Conservation (phyloP, 2,113 vertebrate species). For the Indicator maculatus region DNA sequence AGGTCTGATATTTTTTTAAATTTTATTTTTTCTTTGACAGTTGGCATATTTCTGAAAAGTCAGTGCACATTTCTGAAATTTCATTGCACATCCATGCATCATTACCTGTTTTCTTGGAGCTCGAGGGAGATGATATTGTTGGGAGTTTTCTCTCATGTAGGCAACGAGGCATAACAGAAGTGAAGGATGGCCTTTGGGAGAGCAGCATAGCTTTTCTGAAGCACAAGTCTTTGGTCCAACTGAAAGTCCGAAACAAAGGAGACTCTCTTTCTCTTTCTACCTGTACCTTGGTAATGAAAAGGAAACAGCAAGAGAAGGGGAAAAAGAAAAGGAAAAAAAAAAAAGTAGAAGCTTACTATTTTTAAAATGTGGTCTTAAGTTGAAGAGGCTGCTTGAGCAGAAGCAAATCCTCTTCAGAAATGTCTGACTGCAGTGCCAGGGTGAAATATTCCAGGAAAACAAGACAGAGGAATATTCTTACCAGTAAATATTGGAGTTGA, state of each 20-base stretch:
- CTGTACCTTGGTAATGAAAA: slow-evolving; percentile 42
- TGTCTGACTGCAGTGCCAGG: neutral
- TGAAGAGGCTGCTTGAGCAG: slow-evolving; percentile 6
- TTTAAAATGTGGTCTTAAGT: slow-evolving; percentile 3
- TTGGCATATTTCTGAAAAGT: slow-evolving; percentile 70
- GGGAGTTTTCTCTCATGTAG: slow-evolving; percentile 54
- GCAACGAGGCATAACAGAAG: slow-evolving; percentile 16
- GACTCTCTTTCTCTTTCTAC: neutral
- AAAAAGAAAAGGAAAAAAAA: neutral
- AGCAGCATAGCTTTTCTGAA: slow-evolving; percentile 29
- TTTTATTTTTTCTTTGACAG: slow-evolving; percentile 9
- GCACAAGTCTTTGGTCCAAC: slow-evolving; percentile 14
- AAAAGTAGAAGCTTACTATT: neutral
- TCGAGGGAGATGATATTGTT: neutral
- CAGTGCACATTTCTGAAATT: slow-evolving; percentile 65
- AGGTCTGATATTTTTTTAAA: neutral
- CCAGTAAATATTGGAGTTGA: slow-evolving; percentile 26
- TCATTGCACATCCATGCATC: slow-evolving; percentile 61
- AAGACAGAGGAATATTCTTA: slow-evolving; percentile 17
- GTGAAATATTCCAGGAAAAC: slow-evolving; percentile 32
- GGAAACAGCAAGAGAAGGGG: neutral
- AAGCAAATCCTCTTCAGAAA: slow-evolving; percentile 30
- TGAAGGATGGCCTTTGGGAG: slow-evolving; percentile 24
- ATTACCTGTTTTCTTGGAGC: slow-evolving; percentile 48
- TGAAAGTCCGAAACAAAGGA: slow-evolving; percentile 45